These are phyloP conservation scores for Crematogaster levior DNA, from an alignment of 2,888 invertebrate genomes.

Conservation along the genomic window DNA sequence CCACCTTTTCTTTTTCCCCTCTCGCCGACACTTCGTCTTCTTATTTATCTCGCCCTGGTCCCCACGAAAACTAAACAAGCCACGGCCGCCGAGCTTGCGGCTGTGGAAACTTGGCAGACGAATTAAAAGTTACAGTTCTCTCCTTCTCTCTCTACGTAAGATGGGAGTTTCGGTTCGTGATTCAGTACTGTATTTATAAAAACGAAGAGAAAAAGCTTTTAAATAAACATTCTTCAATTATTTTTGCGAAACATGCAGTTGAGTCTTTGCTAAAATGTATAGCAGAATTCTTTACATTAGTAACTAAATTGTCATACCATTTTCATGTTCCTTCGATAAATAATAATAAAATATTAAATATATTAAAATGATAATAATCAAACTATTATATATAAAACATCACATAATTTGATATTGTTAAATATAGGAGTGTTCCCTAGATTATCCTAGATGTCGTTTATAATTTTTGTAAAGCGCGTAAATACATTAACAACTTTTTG, in stretches of 20 bases:
- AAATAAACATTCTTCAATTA: not conserved
- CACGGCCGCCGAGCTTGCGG: constrained; percentile 67
- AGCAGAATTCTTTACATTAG: not conserved
- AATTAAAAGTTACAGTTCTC: constrained; percentile 78
- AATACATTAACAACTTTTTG: constrained; percentile 1
- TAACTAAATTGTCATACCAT: not conserved
- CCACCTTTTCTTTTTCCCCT: constrained; percentile 52
- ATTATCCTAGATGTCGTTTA: not conserved
- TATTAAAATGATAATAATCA: not conserved
- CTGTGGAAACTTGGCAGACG: constrained; percentile 78
- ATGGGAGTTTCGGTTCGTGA: constrained; percentile 19
- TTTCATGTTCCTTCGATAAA: not conserved
- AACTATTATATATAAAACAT: not conserved
- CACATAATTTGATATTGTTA: not conserved
- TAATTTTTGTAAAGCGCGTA: not conserved
- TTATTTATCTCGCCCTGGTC: constrained; percentile 76
- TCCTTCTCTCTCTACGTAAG: not conserved
- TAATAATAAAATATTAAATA: not conserved
- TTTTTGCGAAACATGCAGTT: no score
- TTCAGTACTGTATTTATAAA: not conserved
- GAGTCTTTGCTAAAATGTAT: not conserved
- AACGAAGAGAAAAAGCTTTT: not conserved
- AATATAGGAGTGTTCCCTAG: not conserved
- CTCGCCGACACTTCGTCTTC: constrained; percentile 67
- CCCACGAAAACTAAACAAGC: constrained; percentile 77